These are phyloP conservation scores for Umimayanthus kanabou DNA, from an alignment of 92 coral and sea anemone genomes.

Conservation along the genomic window DNA sequence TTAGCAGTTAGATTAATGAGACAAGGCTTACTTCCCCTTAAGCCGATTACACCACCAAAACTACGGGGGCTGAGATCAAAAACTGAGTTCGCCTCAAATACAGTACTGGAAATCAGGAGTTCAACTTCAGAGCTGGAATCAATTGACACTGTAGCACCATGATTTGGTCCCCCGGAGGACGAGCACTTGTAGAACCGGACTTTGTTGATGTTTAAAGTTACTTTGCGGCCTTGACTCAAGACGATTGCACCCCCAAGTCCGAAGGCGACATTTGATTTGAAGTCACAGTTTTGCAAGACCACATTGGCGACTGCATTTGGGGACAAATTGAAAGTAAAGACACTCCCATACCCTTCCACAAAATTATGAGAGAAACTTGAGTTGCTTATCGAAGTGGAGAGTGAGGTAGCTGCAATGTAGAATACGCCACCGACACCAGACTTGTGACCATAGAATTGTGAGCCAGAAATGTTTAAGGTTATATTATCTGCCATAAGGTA, in stretches of 20 bases:
- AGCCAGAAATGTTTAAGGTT: slow-evolving; percentile 3
- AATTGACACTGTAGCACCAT: slow-evolving; percentile 12
- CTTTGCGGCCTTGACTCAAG: neutral
- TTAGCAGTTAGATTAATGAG: slow-evolving; percentile 15
- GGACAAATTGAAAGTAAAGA: neutral
- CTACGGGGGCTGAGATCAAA: neutral
- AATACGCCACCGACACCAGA: slow-evolving; percentile 26
- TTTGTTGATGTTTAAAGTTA: neutral
- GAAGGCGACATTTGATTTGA: slow-evolving; percentile 21
- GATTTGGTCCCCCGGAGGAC: neutral
- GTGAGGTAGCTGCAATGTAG: neutral
- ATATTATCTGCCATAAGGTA: slow-evolving; percentile 8
- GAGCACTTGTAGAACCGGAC: slow-evolving; percentile 27
- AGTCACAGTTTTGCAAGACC: slow-evolving; percentile 13
- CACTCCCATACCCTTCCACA: slow-evolving; percentile 29
- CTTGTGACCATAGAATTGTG: slow-evolving; percentile 16
- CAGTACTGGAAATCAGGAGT: slow-evolving; percentile 1
- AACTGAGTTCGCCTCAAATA: neutral
- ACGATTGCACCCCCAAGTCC: slow-evolving; percentile 41
- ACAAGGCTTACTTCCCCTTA: neutral
- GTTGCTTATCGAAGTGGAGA: slow-evolving; percentile 1
- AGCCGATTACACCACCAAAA: slow-evolving; percentile 24
- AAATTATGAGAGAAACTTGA: slow-evolving; percentile 29
- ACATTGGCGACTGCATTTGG: neutral
- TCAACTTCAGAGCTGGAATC: slow-evolving; percentile 1